Evolutionary conservation across 1,140 invertebrate genomes (phyloP).

Genomic region (Alviniconcha marisindica): DNA sequence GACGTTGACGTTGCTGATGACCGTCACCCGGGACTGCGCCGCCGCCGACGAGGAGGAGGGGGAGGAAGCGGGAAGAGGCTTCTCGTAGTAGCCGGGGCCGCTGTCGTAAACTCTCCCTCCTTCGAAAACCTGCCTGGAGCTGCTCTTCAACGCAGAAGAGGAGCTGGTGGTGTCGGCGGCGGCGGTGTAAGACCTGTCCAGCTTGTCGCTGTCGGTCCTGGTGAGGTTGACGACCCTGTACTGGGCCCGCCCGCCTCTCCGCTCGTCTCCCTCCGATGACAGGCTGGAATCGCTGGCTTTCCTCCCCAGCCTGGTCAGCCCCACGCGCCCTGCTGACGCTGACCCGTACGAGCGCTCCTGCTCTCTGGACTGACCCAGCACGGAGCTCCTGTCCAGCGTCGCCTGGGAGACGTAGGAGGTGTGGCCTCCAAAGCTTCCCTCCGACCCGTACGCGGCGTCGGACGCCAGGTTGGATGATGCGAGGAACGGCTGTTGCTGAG

Average conservation of each 20-base stretch:
- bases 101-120: neutral
- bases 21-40: neutral
- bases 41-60: too few relatives aligned
- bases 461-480: too few relatives aligned
- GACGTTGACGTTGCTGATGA: neutral
- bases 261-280: constrained; percentile 29
- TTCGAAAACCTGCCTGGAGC: neutral
- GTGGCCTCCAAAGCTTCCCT: neutral
- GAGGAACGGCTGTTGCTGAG: too few relatives aligned
- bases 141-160: neutral
- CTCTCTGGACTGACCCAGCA: neutral
- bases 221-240: neutral
- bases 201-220: neutral
- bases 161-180: neutral
- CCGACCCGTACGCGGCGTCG: too few relatives aligned
- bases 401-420: neutral
- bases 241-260: neutral
- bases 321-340: neutral
- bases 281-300: constrained; percentile 33
- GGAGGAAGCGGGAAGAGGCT: too few relatives aligned
- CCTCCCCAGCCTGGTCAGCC: neutral
- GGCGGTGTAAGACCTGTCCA: neutral
- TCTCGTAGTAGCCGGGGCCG: neutral
- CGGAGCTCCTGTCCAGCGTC: neutral
- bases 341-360: neutral